Evolutionary conservation across 2,113 vertebrate genomes (phyloP).

Genomic region (Symphodus melops): DNA sequence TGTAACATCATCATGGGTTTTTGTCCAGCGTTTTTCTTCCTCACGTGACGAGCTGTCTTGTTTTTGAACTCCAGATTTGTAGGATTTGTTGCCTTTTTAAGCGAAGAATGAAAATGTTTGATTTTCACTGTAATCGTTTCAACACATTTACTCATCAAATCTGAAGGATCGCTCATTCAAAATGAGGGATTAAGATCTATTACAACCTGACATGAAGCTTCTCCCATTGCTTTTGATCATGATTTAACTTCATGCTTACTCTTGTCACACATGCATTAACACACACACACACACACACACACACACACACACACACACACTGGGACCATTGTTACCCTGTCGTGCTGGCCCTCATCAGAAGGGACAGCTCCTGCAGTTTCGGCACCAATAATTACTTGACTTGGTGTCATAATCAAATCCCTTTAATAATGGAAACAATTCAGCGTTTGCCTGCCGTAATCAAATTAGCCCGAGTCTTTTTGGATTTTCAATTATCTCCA

Average conservation of each 20-base stretch:
- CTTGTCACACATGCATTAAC: background rate
- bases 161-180: slow-evolving; percentile 16
- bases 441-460: slow-evolving; percentile 89
- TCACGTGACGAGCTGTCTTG: background rate
- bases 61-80: background rate
- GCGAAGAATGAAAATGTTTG: no score
- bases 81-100: background rate
- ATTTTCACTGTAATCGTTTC: background rate
- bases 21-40: background rate
- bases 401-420: slow-evolving; percentile 93
- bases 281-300: slow-evolving; percentile 2
- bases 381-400: slow-evolving; percentile 85
- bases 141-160: background rate
- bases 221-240: slow-evolving; percentile 29
- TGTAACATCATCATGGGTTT: no score
- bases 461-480: slow-evolving; percentile 95
- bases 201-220: slow-evolving; percentile 9
- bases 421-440: slow-evolving; percentile 94
- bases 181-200: slow-evolving; percentile 29
- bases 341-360: slow-evolving; percentile 61
- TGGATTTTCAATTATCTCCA: slow-evolving; percentile 96
- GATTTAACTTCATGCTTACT: slow-evolving; percentile 35
- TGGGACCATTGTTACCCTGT: slow-evolving; percentile 36
- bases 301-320: slow-evolving; percentile 4
- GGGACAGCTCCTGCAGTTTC: slow-evolving; percentile 68